Evolutionary conservation across 2,888 invertebrate species (phyloP), one percentile per base, ranked within the genome.

Genomic region (Nineta flava): DNA sequence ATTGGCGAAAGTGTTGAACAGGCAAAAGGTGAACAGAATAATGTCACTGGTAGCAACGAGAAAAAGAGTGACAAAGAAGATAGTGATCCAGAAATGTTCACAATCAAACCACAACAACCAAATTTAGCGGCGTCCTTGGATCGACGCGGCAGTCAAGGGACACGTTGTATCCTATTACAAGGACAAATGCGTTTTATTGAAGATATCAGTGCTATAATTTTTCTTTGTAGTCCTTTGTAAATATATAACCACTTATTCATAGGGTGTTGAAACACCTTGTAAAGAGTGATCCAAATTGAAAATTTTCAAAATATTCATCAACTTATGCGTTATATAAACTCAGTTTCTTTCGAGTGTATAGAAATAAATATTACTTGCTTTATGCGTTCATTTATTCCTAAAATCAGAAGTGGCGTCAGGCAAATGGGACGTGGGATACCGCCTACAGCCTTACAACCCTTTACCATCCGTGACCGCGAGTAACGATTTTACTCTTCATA

Each of bases 151-250:
- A 80, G 79, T 15, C 80, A 81, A 57, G 82, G 81, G 2, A 67
- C 78, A 0, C 70, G 77, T 17, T 83, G 85, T 47, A 79, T 90
- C 40, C 67, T 90, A 16, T 72, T 93, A 9, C 83, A 87, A 58
- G 93, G 93, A 3, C 90, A 92, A 58, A 88, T 93, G 76, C 77
- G 83, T 57, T 79, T 81, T 59, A 72, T 93, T 10, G 76, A 81
- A 35, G 87, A 91, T 56, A 80, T 88, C 51, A 81, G 86, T 53
- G 78, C 81, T 0, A 77, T 92, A 35, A 82, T 90, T 50, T 93
- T 87, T 61, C 72, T 93, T 1, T 92, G 92, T 62, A 87, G 87
- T 59, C 92, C 93, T 1, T 71, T 93, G 85, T 91, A 66, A 76
- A 83, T 75, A 15, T n/a, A 35, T 19, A n/a, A n/a, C n/a, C n/a